These are phyloP conservation scores for Zaprionus africanus DNA, from an alignment of 1,140 invertebrate species.

Conservation along the genomic window DNA sequence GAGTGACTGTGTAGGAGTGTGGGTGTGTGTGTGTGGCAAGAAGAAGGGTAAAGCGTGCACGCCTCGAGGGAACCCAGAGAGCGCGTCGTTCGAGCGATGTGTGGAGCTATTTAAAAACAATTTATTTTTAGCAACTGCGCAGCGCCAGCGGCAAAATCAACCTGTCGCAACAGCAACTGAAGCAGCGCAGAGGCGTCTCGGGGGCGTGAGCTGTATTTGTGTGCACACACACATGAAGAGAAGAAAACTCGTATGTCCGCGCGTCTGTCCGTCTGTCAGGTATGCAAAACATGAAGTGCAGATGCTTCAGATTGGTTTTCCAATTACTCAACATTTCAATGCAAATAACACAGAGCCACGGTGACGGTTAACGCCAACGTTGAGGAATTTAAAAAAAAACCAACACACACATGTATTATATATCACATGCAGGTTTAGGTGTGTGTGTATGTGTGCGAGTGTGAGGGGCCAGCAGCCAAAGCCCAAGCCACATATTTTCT, in stretches of 20 bases:
- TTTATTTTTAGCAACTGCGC: slow-evolving; percentile 78
- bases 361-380: slow-evolving; percentile 52
- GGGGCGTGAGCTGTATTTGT: slow-evolving; percentile 10
- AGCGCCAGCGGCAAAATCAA: slow-evolving; percentile 62
- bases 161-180: slow-evolving; percentile 49
- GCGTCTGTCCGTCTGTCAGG: slow-evolving; percentile 43
- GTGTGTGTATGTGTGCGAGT: slow-evolving; percentile 24
- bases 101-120: slow-evolving; percentile 79
- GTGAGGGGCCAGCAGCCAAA: slow-evolving; percentile 49
- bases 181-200: slow-evolving; percentile 7
- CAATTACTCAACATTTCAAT: slow-evolving; percentile 82
- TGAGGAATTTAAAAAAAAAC: slow-evolving; percentile 48
- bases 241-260: slow-evolving; percentile 8
- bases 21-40: slow-evolving; percentile 1
- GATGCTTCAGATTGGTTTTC: slow-evolving; percentile 82
- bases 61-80: slow-evolving; percentile 12
- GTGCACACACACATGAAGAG: neutral
- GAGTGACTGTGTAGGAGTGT: neutral
- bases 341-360: slow-evolving; percentile 64
- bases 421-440: slow-evolving; percentile 6
- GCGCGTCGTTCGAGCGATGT: slow-evolving; percentile 47
- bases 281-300: slow-evolving; percentile 79
- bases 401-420: slow-evolving; percentile 3
- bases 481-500: slow-evolving; percentile 52
- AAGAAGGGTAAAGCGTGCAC: slow-evolving; percentile 32